Evolutionary conservation across 2,113 vertebrate species (phyloP).

Genomic region (Sitta europaea): DNA sequence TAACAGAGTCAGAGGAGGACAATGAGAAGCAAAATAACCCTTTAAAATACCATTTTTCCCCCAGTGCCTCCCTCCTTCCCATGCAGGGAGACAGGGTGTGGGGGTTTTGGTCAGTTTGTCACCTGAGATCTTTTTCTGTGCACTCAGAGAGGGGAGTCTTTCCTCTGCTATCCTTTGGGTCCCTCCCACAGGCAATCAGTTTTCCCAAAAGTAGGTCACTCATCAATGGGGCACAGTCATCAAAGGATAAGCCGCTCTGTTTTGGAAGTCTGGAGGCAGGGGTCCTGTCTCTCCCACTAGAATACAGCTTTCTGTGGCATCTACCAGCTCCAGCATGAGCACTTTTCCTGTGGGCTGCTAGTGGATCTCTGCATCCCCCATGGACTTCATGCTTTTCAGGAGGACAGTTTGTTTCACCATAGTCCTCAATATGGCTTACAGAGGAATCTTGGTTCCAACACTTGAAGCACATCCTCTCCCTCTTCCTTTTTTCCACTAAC

Average conservation of each 20-base stretch:
- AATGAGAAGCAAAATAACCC: not conserved
- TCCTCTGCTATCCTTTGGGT: fast-evolving
- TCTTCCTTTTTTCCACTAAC: not conserved
- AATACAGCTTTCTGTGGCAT: not conserved
- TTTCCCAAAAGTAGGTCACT: not conserved
- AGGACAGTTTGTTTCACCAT: not conserved
- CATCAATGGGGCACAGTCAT: not conserved
- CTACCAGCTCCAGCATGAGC: not conserved
- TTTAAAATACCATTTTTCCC: not conserved
- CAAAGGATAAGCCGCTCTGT: not conserved
- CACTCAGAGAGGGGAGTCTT: not conserved
- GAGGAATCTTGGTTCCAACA: not conserved
- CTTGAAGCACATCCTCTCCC: not conserved
- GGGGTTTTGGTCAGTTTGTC: not conserved
- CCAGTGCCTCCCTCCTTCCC: not conserved
- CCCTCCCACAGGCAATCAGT: not conserved
- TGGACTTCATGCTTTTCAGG: not conserved
- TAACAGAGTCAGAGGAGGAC: not conserved
- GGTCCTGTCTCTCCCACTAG: fast-evolving
- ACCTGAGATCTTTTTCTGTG: not conserved
- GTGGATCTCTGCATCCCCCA: not conserved
- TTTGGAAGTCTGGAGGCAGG: not conserved
- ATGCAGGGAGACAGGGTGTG: fast-evolving
- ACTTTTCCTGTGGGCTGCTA: too few relatives aligned
- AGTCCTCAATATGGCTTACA: not conserved